Base-by-base conservation (phyloP, 1,140 invertebrate genomes). In the Drosophila parabipectinata region DNA sequence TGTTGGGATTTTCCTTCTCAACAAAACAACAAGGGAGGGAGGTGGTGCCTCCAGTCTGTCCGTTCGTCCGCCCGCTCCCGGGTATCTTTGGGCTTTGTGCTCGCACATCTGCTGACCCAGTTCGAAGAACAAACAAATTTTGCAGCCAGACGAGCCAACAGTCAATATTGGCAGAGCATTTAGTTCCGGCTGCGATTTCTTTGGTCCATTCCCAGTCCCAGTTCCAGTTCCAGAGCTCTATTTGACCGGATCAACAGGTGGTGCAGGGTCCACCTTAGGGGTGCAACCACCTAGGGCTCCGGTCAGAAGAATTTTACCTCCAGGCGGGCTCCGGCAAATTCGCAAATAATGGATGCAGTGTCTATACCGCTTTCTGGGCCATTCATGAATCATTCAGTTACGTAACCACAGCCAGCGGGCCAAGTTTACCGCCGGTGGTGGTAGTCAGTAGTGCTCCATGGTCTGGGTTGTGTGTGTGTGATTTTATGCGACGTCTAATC, bases 81-180 rank as follows among this genome's bases (percentile, higher is more conserved):
- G 37, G 44, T 41, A 28, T 32, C 39, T 62, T 30, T 18, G 51
- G 55, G 37, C 44, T 79, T 63, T 60, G 62, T 64, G 28, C 63
- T 30, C 37, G 68, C 30, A 64, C 63, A 67, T 67, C 63, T 67
- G 63, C 57, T 85, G 81, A 87, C 81, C 81, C 82, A 85, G 78
- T 85, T 85, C 53, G 69, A 21, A 68, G 82, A 68, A 67, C 78
- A 85, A 85, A 85, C 82, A 87, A 87, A 87, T 87, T 87, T 87
- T 81, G 68, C 72, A 61, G 69, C 73, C 72, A 87, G 67, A 77
- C 77, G 85, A 50, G 64, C 61, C 75, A 80, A 77, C 67, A 80
- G 81, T 85, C 81, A 84, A 84, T 84, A 84, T 84, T 84, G 63
- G 14, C 67, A 66, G 48, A 78, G 68, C 74, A 78, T 74, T 82